phyloP scores from a whole-genome alignment of 2,888 invertebrate species.

The Amphimallon solstitiale region DNA sequence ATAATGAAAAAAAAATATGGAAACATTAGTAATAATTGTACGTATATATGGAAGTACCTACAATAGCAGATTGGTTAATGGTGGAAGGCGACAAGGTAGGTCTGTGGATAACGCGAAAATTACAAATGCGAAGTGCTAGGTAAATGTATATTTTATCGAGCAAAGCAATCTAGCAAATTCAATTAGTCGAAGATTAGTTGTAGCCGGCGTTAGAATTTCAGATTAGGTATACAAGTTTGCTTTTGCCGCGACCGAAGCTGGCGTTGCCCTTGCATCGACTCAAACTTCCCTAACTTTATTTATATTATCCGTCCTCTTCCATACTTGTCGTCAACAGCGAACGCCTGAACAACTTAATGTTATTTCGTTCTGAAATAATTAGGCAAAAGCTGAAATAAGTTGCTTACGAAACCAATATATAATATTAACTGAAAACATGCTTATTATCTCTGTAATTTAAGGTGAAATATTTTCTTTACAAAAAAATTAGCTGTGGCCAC shows the following conservation, averaged over 20 bases:
- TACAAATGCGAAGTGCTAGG: slow-evolving; percentile 59
- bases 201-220: slow-evolving; percentile 53
- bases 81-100: not conserved
- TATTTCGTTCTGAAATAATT: no score
- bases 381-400: no score
- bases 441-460: no score
- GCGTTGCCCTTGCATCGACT: not conserved
- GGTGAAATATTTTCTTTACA: no score
- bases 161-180: slow-evolving; percentile 64
- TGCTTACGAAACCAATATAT: no score
- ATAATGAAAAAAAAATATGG: no score
- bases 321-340: not conserved
- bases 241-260: not conserved
- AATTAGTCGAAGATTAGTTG: slow-evolving; percentile 64
- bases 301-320: slow-evolving; percentile 11
- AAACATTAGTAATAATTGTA: no score
- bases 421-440: no score
- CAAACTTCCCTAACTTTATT: slow-evolving; percentile 15
- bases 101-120: slow-evolving; percentile 42
- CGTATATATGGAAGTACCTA: no score
- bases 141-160: slow-evolving; percentile 64
- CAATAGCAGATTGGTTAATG: no score
- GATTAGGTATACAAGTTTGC: slow-evolving; percentile 48
- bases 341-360: no score
- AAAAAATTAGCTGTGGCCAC: no score